Conservation (phyloP, 2,797 vertebrate genomes). For the Centroberyx gerrardi region DNA sequence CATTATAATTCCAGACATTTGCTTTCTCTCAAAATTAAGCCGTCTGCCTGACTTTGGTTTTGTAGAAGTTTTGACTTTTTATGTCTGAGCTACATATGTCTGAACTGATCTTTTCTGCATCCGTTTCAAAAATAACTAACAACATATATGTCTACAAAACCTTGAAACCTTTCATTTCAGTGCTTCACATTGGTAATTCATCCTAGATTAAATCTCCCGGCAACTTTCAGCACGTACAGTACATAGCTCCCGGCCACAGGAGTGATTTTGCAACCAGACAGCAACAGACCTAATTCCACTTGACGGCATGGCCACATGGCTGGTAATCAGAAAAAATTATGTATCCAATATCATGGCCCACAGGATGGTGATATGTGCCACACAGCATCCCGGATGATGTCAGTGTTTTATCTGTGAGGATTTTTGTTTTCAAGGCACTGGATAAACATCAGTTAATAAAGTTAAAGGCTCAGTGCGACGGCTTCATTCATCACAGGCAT, state of each 20-base stretch:
- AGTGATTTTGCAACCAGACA: background rate
- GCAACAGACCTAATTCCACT: too few species aligned
- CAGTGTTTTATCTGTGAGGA: background rate
- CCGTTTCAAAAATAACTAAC: too few species aligned
- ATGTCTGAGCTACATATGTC: background rate
- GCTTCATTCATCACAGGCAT: background rate
- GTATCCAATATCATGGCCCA: too few species aligned
- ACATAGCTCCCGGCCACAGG: background rate
- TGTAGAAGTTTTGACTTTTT: slow-evolving; percentile 1
- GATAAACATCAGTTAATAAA: background rate
- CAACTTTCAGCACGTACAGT: background rate
- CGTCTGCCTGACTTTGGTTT: slow-evolving; percentile 22
- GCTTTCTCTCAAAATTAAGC: slow-evolving; percentile 42
- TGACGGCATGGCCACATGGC: background rate
- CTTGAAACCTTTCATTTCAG: background rate
- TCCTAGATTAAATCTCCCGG: background rate
- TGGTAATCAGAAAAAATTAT: background rate
- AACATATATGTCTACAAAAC: background rate
- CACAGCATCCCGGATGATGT: background rate
- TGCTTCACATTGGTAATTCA: background rate
- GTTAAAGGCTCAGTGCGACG: background rate
- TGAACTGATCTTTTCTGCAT: background rate
- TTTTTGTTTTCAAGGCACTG: background rate
- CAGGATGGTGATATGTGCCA: background rate
- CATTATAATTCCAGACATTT: slow-evolving; percentile 62